A percentile compares a stretch with the other conserved stretches of the same genome.
These are phyloP conservation scores for Hemithea aestivaria DNA, from an alignment of 2,888 invertebrate species.

Conservation along the genomic window DNA sequence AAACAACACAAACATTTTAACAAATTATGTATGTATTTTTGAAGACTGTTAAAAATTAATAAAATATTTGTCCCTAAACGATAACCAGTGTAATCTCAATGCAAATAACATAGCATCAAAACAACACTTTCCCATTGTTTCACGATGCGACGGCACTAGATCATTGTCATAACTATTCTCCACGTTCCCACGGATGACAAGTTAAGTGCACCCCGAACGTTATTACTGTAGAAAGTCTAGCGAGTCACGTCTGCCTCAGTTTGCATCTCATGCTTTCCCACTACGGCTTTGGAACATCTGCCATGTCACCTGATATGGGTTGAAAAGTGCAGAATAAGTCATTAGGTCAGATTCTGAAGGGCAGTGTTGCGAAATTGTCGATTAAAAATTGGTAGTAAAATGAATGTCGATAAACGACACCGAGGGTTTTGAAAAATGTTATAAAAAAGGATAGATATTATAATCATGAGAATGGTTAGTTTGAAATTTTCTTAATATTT, in stretches of 20 bases:
- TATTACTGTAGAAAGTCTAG: conserved; percentile 68
- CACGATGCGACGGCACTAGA: conserved; percentile 48
- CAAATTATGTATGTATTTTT: too few species aligned
- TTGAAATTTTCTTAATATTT: too few species aligned
- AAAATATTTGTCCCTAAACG: not conserved
- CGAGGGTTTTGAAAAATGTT: too few species aligned
- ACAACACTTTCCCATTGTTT: conserved; percentile 49
- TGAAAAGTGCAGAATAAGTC: conserved; percentile 52
- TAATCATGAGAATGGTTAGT: too few species aligned
- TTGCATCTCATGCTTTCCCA: conserved; percentile 67
- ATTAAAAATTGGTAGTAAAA: too few species aligned
- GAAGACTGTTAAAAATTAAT: too few species aligned
- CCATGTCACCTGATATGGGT: conserved; percentile 60
- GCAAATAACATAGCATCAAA: conserved; percentile 17
- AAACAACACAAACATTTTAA: too few species aligned
- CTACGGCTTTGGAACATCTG: conserved; percentile 65
- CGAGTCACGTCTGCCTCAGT: conserved; percentile 72
- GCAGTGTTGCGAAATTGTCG: too few species aligned
- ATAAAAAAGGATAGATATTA: too few species aligned
- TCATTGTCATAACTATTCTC: conserved; percentile 57
- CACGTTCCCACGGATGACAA: conserved; percentile 73
- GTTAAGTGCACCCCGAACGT: conserved; percentile 56
- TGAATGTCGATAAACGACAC: too few species aligned
- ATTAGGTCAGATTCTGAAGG: conserved; percentile 51
- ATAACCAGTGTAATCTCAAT: not conserved